Base-by-base conservation (phyloP, 2,888 invertebrate genomes). In the Cetonia aurata region DNA sequence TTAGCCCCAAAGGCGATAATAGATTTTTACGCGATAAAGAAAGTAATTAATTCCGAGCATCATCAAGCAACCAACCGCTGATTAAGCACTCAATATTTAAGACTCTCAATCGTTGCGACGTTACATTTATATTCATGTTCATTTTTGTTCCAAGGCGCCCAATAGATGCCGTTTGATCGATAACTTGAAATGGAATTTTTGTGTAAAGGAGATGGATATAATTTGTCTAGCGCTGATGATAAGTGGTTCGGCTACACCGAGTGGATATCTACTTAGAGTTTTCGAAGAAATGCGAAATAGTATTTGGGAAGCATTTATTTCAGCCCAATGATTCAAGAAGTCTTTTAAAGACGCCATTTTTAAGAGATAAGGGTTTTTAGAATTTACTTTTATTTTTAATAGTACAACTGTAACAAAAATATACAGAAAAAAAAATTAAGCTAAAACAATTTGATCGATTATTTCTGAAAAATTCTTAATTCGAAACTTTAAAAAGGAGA, bases 21-120 rank as follows among this genome's bases (percentile, higher is more conserved):
- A 33, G 13, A 13, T 55, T 55, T 55, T 55, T 33, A 55, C 37
- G 42, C n/a, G 17, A 25, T 4, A 25, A 25, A 4, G 4, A 57
- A 42, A 57, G 57, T 42, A 37, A 57, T 41, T 57, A 57, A 57
- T 17, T 42, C 17, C 57, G 17, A 17, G 17, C 37, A 37, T 37
- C 12, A 13, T 1, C 33, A 37, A 55, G 55, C 55, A 31, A n/a
- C 19, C 42, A 19, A 57, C 57, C 9, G n/a, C 42, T 10, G 42
- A 57, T 57, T 57, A 57, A 57, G 33, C n/a, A 55, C 31, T 55
- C 55, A 55, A 55, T 33, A 33, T 31, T 55, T 55, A 33, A 55
- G 13, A 31, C 55, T 33, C 33, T 55, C 33, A 55, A 55, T 33
- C 55, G 33, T 33, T 55, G 13, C 55, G 13, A n/a, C 6, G 55